Base-by-base conservation (phyloP, 2,888 invertebrate genomes). In the Antheraea assamensis region DNA sequence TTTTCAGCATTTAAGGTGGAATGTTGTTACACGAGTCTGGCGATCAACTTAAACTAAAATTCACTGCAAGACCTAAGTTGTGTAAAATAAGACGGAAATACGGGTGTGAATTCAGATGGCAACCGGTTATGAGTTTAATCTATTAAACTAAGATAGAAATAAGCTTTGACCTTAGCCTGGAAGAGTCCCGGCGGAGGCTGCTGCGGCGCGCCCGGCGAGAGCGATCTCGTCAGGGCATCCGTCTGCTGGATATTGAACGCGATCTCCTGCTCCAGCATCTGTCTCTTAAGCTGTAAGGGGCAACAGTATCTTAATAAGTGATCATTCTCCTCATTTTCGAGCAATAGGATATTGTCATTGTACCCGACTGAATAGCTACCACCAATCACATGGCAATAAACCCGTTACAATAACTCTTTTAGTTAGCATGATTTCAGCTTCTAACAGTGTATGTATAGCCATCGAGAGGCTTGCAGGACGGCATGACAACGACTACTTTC, bases 211-310 rank as follows among this genome's bases (percentile, higher is more conserved):
- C 96, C 98, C 1, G 98, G 98, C n/a, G 98, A 98, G 74, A 98
- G 93, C 80, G 98, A 98, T 78, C 98, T 96, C 10, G 98, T 98
- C 55, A 98, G 93, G 7, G 98, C 98, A 91, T 98, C 98, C 30
- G 98, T 98, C 90, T 98, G 98, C 87, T 98, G 98, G 83, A 98
- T 98, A 92, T 98, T 98, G 92, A 98, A 98, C 71, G 98, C 97
- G 78, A 98, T 98, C 91, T 98, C 98, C 76, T 96, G 96, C 86
- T 98, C 98, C 76, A 97, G 94, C 96, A 98, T 96, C 85, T 98
- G 98, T 19, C 98, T 95, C 87, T 98, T 98, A 74, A 94, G 77
- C 94, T 94, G 88, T 0, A 76, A 75, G 15, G 74, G 96, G 24
- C 17, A 30, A 30, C 27, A 61, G 15, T 15, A 8, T 58, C 58